phyloP scores from a whole-genome alignment of 2,888 invertebrate species.

The Netelia inedita region DNA sequence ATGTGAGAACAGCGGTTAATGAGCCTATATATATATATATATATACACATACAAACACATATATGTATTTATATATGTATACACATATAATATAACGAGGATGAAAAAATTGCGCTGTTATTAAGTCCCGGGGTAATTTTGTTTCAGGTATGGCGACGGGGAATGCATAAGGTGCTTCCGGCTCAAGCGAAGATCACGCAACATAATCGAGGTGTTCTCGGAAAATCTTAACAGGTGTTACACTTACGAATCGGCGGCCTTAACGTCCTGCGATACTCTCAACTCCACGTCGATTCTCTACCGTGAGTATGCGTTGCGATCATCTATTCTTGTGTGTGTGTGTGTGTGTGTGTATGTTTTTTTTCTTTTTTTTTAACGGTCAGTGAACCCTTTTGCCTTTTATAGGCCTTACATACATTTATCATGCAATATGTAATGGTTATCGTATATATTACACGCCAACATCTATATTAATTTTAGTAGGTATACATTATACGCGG shows the following conservation, averaged over 20 bases:
- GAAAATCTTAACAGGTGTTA: constrained; percentile 88
- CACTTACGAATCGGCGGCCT: constrained; percentile 87
- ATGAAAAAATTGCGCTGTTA: constrained; percentile 14
- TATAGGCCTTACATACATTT: no score
- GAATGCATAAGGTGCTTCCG: constrained; percentile 88
- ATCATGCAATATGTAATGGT: no score
- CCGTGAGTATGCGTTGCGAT: constrained; percentile 85
- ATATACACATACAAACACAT: background rate
- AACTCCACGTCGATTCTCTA: constrained; percentile 86
- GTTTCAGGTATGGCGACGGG: constrained; percentile 86
- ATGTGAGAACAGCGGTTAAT: constrained; percentile 5
- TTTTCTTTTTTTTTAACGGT: background rate
- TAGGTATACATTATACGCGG: no score
- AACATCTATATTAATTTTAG: no score
- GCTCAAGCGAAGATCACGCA: constrained; percentile 87
- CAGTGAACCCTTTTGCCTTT: no score
- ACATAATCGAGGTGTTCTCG: constrained; percentile 88
- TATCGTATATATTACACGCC: no score
- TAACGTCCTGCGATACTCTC: constrained; percentile 86
- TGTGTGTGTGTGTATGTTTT: no score
- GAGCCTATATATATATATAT: background rate
- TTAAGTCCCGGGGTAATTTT: constrained; percentile 60
- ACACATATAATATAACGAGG: background rate
- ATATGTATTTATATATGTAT: background rate
- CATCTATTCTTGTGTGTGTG: background rate